Conservation (phyloP, 2,888 invertebrate species). For the Scaptomyza cyrtandrae region DNA sequence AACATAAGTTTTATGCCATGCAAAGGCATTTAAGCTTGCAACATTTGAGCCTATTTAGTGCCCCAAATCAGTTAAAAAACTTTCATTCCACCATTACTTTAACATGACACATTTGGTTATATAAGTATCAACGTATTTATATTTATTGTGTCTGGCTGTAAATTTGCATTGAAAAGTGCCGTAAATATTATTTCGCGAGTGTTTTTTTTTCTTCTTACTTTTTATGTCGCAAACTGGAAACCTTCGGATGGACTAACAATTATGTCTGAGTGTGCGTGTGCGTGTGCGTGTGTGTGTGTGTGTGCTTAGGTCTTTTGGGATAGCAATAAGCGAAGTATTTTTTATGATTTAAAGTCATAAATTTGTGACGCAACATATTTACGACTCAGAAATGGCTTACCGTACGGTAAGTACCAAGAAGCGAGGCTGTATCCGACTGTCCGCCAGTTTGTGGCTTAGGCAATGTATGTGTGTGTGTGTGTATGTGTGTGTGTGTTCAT, state of each 20-base stretch:
- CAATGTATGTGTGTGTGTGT: neutral
- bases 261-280: neutral
- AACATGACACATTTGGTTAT: constrained; percentile 40
- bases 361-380: constrained; percentile 63
- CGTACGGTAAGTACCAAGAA: constrained; percentile 56
- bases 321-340: constrained; percentile 61
- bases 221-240: constrained; percentile 61
- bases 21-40: constrained; percentile 2
- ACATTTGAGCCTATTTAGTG: constrained; percentile 1
- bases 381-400: constrained; percentile 69
- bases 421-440: constrained; percentile 18
- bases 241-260: constrained; percentile 24
- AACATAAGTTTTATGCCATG: constrained; percentile 14
- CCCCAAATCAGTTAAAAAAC: constrained; percentile 21
- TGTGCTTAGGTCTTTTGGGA: constrained; percentile 34
- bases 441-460: neutral
- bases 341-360: constrained; percentile 79
- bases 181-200: constrained; percentile 74
- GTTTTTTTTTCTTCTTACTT: constrained; percentile 14
- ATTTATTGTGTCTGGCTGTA: constrained; percentile 63
- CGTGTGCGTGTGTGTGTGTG: neutral
- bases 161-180: constrained; percentile 75
- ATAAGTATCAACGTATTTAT: constrained; percentile 47
- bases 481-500: constrained; percentile 47
- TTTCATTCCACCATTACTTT: constrained; percentile 16